phyloP scores from a whole-genome alignment of 2,113 vertebrate genomes.

The Catharus fuscescens region DNA sequence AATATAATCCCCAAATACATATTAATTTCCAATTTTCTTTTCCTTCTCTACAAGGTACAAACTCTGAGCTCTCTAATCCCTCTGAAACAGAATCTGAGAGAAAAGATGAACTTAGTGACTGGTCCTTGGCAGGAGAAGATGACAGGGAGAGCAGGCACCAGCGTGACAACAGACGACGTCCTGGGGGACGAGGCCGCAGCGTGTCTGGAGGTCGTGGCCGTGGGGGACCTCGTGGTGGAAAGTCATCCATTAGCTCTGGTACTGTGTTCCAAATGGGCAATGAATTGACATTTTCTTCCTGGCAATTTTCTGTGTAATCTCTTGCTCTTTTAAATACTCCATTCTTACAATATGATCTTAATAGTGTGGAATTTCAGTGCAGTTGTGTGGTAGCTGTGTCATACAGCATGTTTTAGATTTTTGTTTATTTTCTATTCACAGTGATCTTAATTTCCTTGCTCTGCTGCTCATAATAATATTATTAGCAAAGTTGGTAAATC shows the following conservation, averaged over 20 bases:
- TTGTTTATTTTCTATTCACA: not conserved
- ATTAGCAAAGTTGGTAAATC: not conserved
- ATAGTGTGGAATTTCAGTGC: not conserved
- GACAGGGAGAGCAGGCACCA: constrained; percentile 84
- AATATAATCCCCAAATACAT: not conserved
- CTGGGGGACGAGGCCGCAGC: constrained; percentile 85
- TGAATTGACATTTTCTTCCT: not conserved
- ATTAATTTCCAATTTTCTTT: not conserved
- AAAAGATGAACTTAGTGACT: constrained; percentile 95
- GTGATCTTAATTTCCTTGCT: not conserved
- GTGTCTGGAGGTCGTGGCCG: constrained; percentile 86
- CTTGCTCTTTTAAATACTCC: not conserved
- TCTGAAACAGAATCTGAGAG: constrained; percentile 98
- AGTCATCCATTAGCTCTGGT: constrained; percentile 91
- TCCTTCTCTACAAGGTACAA: constrained; percentile 84
- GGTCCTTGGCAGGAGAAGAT: constrained; percentile 93
- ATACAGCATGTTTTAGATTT: accelerated
- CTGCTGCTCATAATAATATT: not conserved
- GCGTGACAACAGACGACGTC: constrained; percentile 89
- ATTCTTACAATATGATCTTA: not conserved
- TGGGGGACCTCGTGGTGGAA: constrained; percentile 87
- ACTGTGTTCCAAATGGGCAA: constrained; percentile 34
- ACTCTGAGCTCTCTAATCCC: constrained; percentile 95
- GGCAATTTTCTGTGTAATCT: not conserved
- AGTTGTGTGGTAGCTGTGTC: not conserved